These are phyloP conservation scores for Crotophaga sulcirostris DNA, from an alignment of 2,113 vertebrate genomes.

Conservation along the genomic window DNA sequence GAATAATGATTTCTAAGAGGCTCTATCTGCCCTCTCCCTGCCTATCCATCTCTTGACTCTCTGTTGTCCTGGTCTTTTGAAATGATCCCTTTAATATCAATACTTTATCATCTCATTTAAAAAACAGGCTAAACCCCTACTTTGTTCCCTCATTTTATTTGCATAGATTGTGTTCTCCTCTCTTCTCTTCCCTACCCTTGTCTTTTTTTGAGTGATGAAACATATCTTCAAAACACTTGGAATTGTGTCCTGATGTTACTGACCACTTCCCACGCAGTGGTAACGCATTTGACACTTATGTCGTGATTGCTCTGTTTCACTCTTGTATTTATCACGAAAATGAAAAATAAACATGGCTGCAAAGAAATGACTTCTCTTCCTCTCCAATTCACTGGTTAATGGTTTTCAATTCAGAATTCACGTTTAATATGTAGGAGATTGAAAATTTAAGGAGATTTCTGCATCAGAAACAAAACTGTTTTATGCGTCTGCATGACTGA, in stretches of 20 bases:
- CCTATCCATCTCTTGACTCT: neutral
- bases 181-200: neutral
- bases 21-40: neutral
- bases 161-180: neutral
- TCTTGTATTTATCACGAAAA: neutral
- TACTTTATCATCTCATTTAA: neutral
- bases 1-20: neutral
- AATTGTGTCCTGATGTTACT: neutral
- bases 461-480: neutral
- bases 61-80: neutral
- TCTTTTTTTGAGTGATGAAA: neutral
- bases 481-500: neutral
- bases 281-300: neutral
- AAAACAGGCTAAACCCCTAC: neutral
- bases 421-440: neutral
- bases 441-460: neutral
- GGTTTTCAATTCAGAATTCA: neutral
- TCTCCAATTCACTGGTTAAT: neutral
- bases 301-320: neutral
- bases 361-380: neutral
- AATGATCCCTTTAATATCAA: neutral
- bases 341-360: neutral
- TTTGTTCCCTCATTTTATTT: neutral
- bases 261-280: neutral
- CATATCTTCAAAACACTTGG: neutral